Evolutionary conservation across 64 coral and sea anemone genomes (phyloP), one percentile per base, ranked within the genome.

Genomic region (Stichodactyla mertensii): DNA sequence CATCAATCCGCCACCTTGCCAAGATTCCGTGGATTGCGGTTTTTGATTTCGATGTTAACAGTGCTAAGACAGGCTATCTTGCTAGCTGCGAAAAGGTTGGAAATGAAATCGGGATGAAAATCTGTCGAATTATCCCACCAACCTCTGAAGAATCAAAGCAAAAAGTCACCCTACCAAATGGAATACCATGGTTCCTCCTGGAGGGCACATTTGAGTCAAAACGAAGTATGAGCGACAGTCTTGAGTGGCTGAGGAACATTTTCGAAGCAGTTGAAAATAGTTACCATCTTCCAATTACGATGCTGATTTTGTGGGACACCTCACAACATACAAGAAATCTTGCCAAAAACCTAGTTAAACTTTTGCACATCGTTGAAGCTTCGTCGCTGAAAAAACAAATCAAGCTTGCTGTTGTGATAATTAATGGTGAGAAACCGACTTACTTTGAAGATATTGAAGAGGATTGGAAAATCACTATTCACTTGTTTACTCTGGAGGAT

Each of bases 21-120:
- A 57, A 87, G 45, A 80, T 94, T 11, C 92, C 88, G n/a, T 94
- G 92, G 92, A 55, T 79, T 69, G 80, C 92, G 64, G 92, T 94
- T 0, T 94, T 94, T 22, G 92, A 94, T 61, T 94, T 94, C 85
- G 92, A 94, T 60, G 52, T 28, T 22, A 55, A 84, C 19, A 84
- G 55, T 84, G 71, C 61, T 0, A 85, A 88, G 7, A 94, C 87
- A 16, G 92, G 88, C 31, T 94, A 22, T 52, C 88, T 94, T 14
- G 64, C 88, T 57, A 85, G 78, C n/a, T 87, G 79, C 55, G 85
- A 84, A 8, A 90, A 20, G 36, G 82, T 79, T 80, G 83, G 85
- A 23, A 78, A 90, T 78, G 71, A 84, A 51, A 80, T 84, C 61
- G 93, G 88, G 14, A 88, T 57, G 82, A 87, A 87, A 51, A 85